Conservation (phyloP, 2,888 invertebrate genomes). For the Axea sp. region DNA sequence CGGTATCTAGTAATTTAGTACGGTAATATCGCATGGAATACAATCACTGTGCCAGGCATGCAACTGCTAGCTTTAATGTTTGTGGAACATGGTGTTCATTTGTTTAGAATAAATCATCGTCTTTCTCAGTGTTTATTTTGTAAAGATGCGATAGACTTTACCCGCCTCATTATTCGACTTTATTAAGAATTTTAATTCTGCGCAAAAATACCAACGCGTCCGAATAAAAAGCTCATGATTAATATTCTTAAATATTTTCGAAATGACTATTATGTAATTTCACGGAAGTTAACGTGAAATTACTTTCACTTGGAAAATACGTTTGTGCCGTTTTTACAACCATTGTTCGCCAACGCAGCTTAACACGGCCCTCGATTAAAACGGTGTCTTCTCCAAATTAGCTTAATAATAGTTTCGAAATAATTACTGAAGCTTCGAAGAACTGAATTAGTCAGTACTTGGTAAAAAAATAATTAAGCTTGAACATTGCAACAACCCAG, state of each 20-base stretch:
- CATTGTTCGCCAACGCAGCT: too few species aligned
- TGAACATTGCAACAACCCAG: too few species aligned
- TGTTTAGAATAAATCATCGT: constrained; percentile 41
- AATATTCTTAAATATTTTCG: constrained; percentile 13
- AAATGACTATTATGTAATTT: constrained; percentile 29
- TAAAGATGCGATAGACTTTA: constrained; percentile 9
- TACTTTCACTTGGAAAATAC: constrained; percentile 1
- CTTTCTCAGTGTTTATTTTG: constrained; percentile 40
- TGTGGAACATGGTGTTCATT: constrained; percentile 31
- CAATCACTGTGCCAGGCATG: constrained; percentile 32
- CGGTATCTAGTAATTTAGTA: constrained; percentile 26
- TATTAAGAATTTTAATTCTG: constrained; percentile 41
- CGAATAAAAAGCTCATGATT: constrained; percentile 19
- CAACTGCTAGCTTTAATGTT: constrained; percentile 30
- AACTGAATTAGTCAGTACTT: too few species aligned
- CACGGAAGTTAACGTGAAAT: background rate
- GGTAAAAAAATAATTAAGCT: too few species aligned
- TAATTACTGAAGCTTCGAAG: too few species aligned
- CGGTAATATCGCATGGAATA: constrained; percentile 19
- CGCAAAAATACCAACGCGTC: constrained; percentile 10
- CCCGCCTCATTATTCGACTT: constrained; percentile 31
- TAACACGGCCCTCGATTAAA: too few species aligned
- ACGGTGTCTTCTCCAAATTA: too few species aligned
- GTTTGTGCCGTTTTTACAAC: too few species aligned
- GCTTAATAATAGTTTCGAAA: too few species aligned